Conservation (phyloP, 2,113 vertebrate species). For the Sprattus sprattus region DNA sequence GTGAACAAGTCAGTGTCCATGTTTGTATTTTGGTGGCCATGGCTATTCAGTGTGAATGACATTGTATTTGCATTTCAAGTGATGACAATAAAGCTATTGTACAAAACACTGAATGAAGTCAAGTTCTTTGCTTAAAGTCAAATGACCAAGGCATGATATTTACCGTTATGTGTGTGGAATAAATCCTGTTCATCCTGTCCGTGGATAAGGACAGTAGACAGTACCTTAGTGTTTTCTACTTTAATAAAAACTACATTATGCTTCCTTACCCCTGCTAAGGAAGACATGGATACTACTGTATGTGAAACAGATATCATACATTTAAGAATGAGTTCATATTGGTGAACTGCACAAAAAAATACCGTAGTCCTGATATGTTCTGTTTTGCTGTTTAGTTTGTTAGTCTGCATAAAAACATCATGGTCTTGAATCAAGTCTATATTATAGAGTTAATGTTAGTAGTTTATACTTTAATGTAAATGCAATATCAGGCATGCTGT, state of each 20-base stretch:
- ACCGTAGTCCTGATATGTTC: neutral
- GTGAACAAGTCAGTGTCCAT: constrained; percentile 41
- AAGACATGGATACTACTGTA: neutral
- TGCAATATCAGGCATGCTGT: neutral
- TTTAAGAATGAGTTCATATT: neutral
- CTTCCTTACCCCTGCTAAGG: neutral
- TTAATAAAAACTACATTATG: neutral
- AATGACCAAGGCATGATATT: neutral
- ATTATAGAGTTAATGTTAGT: neutral
- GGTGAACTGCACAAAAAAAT: neutral
- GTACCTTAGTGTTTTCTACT: neutral
- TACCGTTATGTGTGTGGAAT: neutral
- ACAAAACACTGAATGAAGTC: constrained; percentile 32
- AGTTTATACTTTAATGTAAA: neutral
- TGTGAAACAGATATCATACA: neutral
- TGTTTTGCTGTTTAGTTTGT: neutral
- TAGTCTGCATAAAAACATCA: neutral
- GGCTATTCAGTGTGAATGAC: constrained; percentile 45
- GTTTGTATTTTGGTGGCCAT: constrained; percentile 40
- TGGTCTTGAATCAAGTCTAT: neutral
- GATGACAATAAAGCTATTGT: constrained; percentile 61
- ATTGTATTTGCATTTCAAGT: constrained; percentile 54
- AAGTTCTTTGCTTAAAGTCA: neutral
- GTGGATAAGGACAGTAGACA: neutral
- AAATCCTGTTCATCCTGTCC: neutral